Base-by-base conservation (phyloP, 1,140 invertebrate genomes). In the Hycleus cichorii region DNA sequence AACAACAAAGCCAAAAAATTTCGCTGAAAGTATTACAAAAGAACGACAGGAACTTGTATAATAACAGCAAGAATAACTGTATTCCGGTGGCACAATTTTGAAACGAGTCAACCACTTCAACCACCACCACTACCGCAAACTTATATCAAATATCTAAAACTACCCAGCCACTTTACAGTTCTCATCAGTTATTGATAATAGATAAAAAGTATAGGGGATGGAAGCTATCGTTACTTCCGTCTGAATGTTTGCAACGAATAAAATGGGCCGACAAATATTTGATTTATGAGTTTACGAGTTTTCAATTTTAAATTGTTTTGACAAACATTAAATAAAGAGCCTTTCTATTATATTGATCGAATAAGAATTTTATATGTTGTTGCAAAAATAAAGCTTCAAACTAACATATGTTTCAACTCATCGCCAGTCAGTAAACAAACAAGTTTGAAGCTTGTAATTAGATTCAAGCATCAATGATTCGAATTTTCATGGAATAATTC, bases 221-320 rank as follows among this genome's bases (percentile, higher is more conserved):
- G 51, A 60, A 60, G 58, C 53, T 49, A 60, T 60, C 55, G 58
- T 60, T 60, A 56, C 51, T 60, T 60, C 51, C 51, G 58, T 55
- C 42, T 56, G 55, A 60, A 60, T 56, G 58, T 60, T 60, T 55
- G 58, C 53, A 58, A 58, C 49, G 40, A 60, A 52, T 55, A 60
- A 49, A 60, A 52, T 50, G 51, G 52, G 52, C 58, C 51, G 58
- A 60, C 58, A 60, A 60, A 60, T 60, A 55, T 60, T 60, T 60
- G 58, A 60, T 60, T 60, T 60, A 60, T 56, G 51, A 60, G 51
- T 60, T 55, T 60, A 50, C 51, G 38, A 54, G 47, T 56, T 56
- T 60, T 58, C 57, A 58, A 58, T 58, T 58, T 58, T 47, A 53
- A 58, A 53, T 58, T 58, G 50, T 58, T 58, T 52, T 52, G 49